These are phyloP conservation scores for Allobates femoralis DNA, from an alignment of 2,797 vertebrate species.

Conservation along the genomic window DNA sequence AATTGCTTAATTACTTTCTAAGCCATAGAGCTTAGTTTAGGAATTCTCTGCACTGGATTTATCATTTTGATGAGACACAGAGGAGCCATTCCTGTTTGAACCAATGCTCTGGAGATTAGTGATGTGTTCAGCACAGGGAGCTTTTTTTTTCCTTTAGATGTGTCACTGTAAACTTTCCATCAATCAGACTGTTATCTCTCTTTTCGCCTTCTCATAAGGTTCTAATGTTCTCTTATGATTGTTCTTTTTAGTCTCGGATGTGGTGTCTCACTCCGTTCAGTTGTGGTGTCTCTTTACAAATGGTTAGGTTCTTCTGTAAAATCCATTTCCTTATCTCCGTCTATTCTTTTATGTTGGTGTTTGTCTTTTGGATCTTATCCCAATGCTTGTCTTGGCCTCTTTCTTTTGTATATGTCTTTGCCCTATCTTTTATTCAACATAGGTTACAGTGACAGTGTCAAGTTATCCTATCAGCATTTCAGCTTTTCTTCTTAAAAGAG, in stretches of 20 bases:
- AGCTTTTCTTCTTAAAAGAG: neutral
- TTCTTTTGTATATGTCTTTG: slow-evolving; percentile 49
- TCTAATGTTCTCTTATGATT: slow-evolving; percentile 49
- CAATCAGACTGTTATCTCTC: slow-evolving; percentile 49
- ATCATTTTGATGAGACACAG: slow-evolving; percentile 46
- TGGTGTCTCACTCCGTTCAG: slow-evolving; percentile 41
- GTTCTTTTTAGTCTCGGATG: slow-evolving; percentile 42
- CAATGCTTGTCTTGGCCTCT: slow-evolving; percentile 46
- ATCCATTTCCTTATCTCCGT: slow-evolving; percentile 43
- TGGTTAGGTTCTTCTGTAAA: slow-evolving; percentile 48
- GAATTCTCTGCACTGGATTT: slow-evolving; percentile 23
- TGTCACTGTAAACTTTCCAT: slow-evolving; percentile 54
- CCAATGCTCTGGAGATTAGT: slow-evolving; percentile 48
- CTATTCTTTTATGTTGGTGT: slow-evolving; percentile 36
- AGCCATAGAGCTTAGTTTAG: slow-evolving; percentile 15
- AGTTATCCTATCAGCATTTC: slow-evolving; percentile 24
- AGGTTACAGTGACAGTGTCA: slow-evolving; percentile 58
- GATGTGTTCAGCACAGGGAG: slow-evolving; percentile 24
- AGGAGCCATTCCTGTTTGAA: slow-evolving; percentile 40
- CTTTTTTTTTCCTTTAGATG: slow-evolving; percentile 39
- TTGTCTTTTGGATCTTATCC: slow-evolving; percentile 58
- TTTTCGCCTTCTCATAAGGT: slow-evolving; percentile 33
- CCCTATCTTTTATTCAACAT: slow-evolving; percentile 56
- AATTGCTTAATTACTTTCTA: slow-evolving; percentile 26
- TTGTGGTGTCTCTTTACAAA: slow-evolving; percentile 39